A percentile compares a stretch with the other conserved stretches of the same genome.
These are phyloP conservation scores for Didymodactylos carnosus DNA, from an alignment of 2,888 invertebrate species.

Conservation along the genomic window DNA sequence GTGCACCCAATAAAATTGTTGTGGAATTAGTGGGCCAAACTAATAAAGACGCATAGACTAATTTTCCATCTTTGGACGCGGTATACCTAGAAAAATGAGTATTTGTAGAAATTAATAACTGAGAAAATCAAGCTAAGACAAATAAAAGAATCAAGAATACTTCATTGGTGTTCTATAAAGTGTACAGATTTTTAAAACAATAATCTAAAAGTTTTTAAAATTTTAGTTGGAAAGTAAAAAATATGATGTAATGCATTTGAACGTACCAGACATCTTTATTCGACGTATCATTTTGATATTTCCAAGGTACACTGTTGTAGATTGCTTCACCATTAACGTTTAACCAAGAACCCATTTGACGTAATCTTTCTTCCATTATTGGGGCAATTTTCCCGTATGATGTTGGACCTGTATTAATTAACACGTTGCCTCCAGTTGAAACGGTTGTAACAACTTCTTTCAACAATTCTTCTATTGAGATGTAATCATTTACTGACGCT, in stretches of 20 bases:
- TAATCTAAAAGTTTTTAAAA: too few relatives aligned
- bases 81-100: too few relatives aligned
- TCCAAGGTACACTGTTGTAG: slow-evolving; percentile 57
- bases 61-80: not conserved
- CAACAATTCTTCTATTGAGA: slow-evolving; percentile 29
- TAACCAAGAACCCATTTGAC: slow-evolving; percentile 59
- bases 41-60: not conserved
- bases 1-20: not conserved
- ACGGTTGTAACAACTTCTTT: slow-evolving; percentile 10
- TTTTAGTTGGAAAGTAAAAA: too few relatives aligned
- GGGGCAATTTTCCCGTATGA: slow-evolving; percentile 64
- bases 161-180: too few relatives aligned
- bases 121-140: too few relatives aligned
- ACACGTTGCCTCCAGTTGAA: slow-evolving; percentile 45
- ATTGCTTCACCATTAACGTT: slow-evolving; percentile 66
- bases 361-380: slow-evolving; percentile 63
- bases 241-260: too few relatives aligned
- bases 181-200: too few relatives aligned
- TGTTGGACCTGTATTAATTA: slow-evolving; percentile 70
- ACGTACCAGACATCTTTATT: slow-evolving; percentile 50
- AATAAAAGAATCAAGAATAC: too few relatives aligned
- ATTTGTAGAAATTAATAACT: too few relatives aligned
- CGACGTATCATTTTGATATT: slow-evolving; percentile 51
- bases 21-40: not conserved
- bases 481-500: slow-evolving; percentile 23